Conservation (phyloP, 2,888 invertebrate genomes). For the Strigamia maritima region DNA sequence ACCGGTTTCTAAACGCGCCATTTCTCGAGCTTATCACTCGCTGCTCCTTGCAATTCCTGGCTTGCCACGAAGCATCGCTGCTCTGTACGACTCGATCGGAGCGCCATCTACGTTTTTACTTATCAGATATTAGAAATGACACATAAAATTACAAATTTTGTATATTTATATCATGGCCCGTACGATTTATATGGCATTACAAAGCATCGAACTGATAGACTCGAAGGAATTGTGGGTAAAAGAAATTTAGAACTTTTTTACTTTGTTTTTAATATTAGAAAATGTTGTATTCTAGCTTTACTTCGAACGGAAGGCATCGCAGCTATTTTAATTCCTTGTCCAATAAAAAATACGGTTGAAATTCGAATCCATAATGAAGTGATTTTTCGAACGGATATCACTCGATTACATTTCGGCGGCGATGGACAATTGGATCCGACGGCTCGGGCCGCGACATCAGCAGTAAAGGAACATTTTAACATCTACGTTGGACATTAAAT, state of each 20-base stretch:
- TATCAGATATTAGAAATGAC: no score
- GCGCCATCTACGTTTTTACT: no score
- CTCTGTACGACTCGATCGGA: no score
- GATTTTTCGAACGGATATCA: neutral
- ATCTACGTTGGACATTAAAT: neutral
- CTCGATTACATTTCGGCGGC: neutral
- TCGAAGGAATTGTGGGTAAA: neutral
- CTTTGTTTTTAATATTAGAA: neutral
- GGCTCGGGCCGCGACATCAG: neutral
- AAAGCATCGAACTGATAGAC: neutral
- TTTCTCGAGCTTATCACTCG: neutral
- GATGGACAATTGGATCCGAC: slow-evolving; percentile 19
- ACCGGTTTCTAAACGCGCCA: neutral
- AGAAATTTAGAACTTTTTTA: neutral
- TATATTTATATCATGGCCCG: neutral
- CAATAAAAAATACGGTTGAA: neutral
- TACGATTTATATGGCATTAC: neutral
- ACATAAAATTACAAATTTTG: neutral
- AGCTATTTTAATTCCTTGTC: neutral
- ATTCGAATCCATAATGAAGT: neutral
- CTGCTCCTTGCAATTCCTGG: neutral
- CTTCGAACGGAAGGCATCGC: neutral
- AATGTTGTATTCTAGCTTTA: neutral
- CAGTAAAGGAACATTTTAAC: neutral
- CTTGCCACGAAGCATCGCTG: no score